Percentiles rank a stretch among this genome's conserved stretches.
Evolutionary conservation across 1,140 invertebrate genomes (phyloP).

Genomic region (Conopomorpha cramerella): DNA sequence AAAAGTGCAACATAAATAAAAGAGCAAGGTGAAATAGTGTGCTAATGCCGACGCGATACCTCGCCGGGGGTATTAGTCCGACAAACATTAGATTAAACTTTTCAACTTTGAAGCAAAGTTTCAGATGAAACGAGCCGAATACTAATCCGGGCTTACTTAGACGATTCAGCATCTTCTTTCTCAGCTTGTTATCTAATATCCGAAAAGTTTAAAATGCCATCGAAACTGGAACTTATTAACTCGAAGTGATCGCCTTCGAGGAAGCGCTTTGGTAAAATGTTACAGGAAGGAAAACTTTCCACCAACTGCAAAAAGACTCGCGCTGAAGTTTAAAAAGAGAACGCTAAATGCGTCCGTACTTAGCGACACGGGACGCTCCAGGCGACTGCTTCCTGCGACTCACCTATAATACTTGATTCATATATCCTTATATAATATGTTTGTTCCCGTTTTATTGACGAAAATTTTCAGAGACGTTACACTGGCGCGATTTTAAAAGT

Average conservation of each 20-base stretch:
- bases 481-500: constrained; percentile 17
- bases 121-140: no score
- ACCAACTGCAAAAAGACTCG: constrained; percentile 23
- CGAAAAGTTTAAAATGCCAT: constrained; percentile 60
- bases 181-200: constrained; percentile 58
- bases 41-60: no score
- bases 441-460: constrained; percentile 8
- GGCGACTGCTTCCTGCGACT: background rate
- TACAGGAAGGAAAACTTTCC: constrained; percentile 45
- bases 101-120: no score
- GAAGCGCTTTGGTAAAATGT: constrained; percentile 52
- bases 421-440: no score
- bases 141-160: constrained; percentile 44
- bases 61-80: no score
- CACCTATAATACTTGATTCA: no score
- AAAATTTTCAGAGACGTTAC: constrained; percentile 3
- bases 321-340: constrained; percentile 46
- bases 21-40: no score
- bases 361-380: constrained; percentile 9
- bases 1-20: no score
- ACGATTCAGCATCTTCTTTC: constrained; percentile 47
- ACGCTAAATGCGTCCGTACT: constrained; percentile 44
- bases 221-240: constrained; percentile 58
- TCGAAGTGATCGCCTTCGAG: constrained; percentile 49
- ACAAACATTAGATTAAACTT: no score